These are phyloP conservation scores for Ailurus styani DNA, from an alignment of 2,113 vertebrate species.

Conservation along the genomic window DNA sequence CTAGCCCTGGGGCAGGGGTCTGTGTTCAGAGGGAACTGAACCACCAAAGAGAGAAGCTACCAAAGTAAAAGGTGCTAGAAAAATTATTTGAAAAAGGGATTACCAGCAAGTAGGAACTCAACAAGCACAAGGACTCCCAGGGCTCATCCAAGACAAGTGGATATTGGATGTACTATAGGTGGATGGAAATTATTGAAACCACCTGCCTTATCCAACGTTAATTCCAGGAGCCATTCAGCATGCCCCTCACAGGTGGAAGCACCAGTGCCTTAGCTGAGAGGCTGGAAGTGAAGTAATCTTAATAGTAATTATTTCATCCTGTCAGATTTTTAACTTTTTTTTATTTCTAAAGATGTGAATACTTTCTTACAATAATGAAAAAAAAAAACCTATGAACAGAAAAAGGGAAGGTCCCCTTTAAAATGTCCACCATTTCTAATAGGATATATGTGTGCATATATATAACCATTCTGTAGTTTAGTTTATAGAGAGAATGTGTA, in stretches of 20 bases:
- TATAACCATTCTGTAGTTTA: not conserved
- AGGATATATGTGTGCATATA: not conserved
- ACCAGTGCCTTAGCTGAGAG: not conserved
- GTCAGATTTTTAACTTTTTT: not conserved
- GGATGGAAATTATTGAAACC: not conserved
- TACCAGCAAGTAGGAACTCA: not conserved
- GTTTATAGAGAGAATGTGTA: not conserved
- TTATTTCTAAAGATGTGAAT: not conserved
- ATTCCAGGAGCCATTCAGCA: not conserved
- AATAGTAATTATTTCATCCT: not conserved
- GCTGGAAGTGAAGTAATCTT: not conserved
- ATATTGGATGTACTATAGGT: not conserved
- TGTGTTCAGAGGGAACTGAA: not conserved
- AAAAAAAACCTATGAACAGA: not conserved
- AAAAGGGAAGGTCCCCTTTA: not conserved
- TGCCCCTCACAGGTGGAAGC: not conserved
- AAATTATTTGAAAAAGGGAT: not conserved
- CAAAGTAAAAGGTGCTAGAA: not conserved
- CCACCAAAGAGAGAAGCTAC: not conserved
- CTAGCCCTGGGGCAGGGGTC: not conserved
- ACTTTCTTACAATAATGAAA: not conserved
- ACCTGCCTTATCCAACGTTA: not conserved
- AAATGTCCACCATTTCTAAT: not conserved
- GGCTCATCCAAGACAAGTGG: not conserved
- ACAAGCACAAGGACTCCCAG: not conserved